Conservation (phyloP, 2,797 vertebrate species). For the Lagodon rhomboides region DNA sequence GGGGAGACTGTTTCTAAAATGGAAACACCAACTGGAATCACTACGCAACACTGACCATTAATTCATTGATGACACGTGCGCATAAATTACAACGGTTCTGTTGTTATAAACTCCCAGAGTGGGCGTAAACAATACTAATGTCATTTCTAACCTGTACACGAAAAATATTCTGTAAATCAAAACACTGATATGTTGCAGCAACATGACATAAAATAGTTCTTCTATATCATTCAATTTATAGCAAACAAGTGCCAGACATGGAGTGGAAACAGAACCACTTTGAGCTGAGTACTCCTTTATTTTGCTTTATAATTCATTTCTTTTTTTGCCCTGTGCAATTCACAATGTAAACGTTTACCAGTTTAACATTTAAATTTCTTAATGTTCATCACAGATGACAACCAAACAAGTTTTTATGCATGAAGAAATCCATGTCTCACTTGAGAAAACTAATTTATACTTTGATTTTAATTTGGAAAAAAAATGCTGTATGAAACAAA, state of each 20-base stretch:
- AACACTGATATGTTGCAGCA: background rate
- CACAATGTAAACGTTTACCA: background rate
- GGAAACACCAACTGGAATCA: slow-evolving; percentile 33
- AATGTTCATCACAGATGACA: too few relatives aligned
- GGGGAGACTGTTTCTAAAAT: background rate
- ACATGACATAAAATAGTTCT: background rate
- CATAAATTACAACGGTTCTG: slow-evolving; percentile 17
- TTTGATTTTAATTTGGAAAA: background rate
- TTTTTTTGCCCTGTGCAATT: background rate
- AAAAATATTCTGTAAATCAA: background rate
- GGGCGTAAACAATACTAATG: slow-evolving; percentile 13
- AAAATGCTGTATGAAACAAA: background rate
- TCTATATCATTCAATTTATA: background rate
- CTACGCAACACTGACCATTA: slow-evolving; percentile 3
- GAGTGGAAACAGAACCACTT: background rate
- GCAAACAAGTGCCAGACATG: slow-evolving; percentile 3
- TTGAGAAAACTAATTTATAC: background rate
- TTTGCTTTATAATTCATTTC: background rate
- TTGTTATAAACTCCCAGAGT: slow-evolving; percentile 31
- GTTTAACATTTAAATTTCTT: background rate
- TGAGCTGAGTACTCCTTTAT: background rate
- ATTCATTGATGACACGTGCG: background rate
- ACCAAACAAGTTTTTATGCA: too few relatives aligned
- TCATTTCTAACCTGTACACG: slow-evolving; percentile 12
- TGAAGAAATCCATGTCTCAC: background rate